Percentiles rank a stretch among this genome's conserved stretches.
Evolutionary conservation across 2,888 invertebrate genomes (phyloP).

Genomic region (Anthophora plumipes): DNA sequence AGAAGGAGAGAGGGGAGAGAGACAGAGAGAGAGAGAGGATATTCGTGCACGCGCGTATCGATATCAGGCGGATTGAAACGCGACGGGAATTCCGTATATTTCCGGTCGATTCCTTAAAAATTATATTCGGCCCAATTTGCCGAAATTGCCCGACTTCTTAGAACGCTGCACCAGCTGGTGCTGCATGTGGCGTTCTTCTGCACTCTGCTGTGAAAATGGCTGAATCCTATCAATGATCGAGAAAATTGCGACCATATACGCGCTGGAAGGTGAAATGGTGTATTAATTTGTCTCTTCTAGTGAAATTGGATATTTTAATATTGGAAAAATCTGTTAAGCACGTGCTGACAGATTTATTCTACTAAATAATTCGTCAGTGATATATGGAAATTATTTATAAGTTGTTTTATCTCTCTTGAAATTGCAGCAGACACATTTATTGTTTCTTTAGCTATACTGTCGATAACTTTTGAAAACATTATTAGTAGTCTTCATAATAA

Average conservation of each 20-base stretch:
- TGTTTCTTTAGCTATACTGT: too few species aligned
- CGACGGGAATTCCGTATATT: conserved; percentile 60
- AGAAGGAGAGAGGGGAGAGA: too few species aligned
- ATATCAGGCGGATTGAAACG: conserved; percentile 54
- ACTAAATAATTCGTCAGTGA: not conserved
- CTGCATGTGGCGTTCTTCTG: conserved; percentile 1
- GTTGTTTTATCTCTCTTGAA: too few species aligned
- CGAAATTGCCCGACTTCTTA: conserved; percentile 64
- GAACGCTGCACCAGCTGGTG: conserved; percentile 44
- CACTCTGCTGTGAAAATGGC: not conserved
- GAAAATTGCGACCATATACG: conserved; percentile 21
- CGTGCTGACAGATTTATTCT: not conserved
- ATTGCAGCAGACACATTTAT: too few species aligned
- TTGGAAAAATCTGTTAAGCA: not conserved
- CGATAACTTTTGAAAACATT: too few species aligned
- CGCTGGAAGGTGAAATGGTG: conserved; percentile 39
- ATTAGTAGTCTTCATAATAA: too few species aligned
- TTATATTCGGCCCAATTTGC: conserved; percentile 71
- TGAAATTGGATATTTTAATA: not conserved
- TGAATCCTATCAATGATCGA: conserved; percentile 33
- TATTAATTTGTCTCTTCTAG: conserved; percentile 24
- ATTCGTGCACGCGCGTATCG: conserved; percentile 48
- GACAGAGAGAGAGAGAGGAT: not conserved
- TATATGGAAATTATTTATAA: not conserved
- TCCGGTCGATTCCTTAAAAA: conserved; percentile 68